Evolutionary conservation across 2,113 vertebrate species (phyloP), one percentile per base, ranked within the genome.

Genomic region (Lepus americanus): DNA sequence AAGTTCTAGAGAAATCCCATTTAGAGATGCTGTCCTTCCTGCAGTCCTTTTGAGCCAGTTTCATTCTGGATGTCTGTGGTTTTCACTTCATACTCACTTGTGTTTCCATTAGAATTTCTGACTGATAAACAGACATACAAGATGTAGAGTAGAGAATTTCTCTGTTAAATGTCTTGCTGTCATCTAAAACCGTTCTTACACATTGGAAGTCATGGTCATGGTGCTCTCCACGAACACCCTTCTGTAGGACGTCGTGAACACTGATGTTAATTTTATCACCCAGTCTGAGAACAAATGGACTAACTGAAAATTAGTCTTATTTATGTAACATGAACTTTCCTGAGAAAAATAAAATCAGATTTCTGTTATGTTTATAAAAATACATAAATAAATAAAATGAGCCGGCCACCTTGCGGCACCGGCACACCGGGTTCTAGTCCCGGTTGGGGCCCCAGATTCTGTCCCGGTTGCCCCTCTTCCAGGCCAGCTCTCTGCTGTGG

Each of bases 271-370:
- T 90, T 88, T 9, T 77, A 23, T 91, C 33, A 31, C 67, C 27
- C 3, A 87, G 64, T 49, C n/a, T 61, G 76, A 94, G 27, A 90
- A 91, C n/a, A 85, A 70, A 74, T 49, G n/a, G 51, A 33, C 33
- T n/a, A 39, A 51, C 19, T 76, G 70, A 85, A 94, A 81, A 78
- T 84, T 66, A 89, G 72, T 88, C 19, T 67, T 80, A 23, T 82
- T 80, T 92, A 49, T 93, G 19, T 94, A 91, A 77, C 2, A 3
- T 76, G 33, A 33, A 73, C 73, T 91, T 93, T 83, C 87, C 23
- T 84, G 44, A 74, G 89, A 66, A 81, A 81, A 85, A 63, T 10
- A 85, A 87, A 64, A n/a, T 83, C 27, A 90, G 27, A 86, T 55
- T 89, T 73, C 16, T 29, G 69, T 63, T 36, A n/a, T n/a, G 44